Percentiles rank a stretch among this genome's conserved stretches.
Evolutionary conservation across 2,797 vertebrate genomes (phyloP).

Genomic region (Ctenopoma multispine): DNA sequence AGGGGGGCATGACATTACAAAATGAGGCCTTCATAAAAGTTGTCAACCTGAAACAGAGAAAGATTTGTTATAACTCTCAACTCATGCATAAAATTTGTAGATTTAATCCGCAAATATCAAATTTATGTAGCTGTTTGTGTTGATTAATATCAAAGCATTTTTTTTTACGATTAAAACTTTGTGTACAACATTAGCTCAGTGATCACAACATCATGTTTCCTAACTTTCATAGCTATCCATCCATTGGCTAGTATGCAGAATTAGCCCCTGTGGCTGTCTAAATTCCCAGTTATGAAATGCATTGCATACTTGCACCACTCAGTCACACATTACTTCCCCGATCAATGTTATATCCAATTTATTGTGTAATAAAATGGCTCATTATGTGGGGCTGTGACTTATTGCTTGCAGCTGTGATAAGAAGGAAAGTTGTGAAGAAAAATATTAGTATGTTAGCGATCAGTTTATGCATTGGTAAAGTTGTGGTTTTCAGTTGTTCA

Average conservation of each 20-base stretch:
- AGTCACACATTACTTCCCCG: constrained; percentile 64
- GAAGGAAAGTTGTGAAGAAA: constrained; percentile 34
- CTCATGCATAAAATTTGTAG: not conserved
- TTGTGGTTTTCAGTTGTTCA: constrained; percentile 32
- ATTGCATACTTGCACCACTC: constrained; percentile 63
- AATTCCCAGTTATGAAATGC: constrained; percentile 64
- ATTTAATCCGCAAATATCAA: not conserved
- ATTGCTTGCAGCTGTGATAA: constrained; percentile 69
- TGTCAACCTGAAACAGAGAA: not conserved
- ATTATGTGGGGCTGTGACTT: constrained; percentile 60
- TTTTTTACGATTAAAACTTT: not conserved
- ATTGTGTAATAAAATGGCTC: constrained; percentile 72
- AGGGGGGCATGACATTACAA: not conserved
- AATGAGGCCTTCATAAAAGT: not conserved
- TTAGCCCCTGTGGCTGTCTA: constrained; percentile 33
- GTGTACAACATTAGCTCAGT: constrained; percentile 2
- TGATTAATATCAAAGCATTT: not conserved
- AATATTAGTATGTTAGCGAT: constrained; percentile 36
- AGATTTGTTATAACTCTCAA: not conserved
- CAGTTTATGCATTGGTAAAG: constrained; percentile 39
- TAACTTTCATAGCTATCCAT: constrained; percentile 20
- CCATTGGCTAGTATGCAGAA: constrained; percentile 25
- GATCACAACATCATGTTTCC: constrained; percentile 17
- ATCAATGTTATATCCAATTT: constrained; percentile 68
- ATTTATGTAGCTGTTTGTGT: constrained; percentile 2